phyloP scores from a whole-genome alignment of 1,140 invertebrate genomes.

The Macrobrachium rosenbergii region DNA sequence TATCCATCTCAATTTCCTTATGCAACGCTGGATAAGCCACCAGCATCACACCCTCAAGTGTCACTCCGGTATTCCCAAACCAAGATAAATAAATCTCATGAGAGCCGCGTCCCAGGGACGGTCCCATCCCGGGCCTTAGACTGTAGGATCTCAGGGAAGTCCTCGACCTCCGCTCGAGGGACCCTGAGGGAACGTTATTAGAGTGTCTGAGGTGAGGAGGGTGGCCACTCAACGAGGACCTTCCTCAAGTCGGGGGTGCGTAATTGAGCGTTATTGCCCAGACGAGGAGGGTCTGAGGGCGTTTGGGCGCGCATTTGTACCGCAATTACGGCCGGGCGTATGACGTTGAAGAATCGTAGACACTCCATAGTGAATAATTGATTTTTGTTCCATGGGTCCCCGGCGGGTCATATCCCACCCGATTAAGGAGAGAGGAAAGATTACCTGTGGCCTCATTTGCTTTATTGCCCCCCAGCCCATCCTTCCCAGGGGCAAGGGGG shows the following conservation, averaged over 20 bases:
- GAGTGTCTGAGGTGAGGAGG: constrained; percentile 3
- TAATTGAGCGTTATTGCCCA: constrained; percentile 48
- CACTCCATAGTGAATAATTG: constrained; percentile 55
- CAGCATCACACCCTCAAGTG: neutral
- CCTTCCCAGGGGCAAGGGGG: too few relatives aligned
- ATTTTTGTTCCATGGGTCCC: constrained; percentile 9
- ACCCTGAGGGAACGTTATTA: too few relatives aligned
- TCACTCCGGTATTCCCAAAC: constrained; percentile 34
- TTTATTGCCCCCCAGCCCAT: too few relatives aligned
- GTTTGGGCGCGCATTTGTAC: constrained; percentile 37
- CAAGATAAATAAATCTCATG: constrained; percentile 44
- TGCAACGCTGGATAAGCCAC: neutral
- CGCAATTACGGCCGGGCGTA: constrained; percentile 38
- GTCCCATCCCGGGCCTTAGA: too few relatives aligned
- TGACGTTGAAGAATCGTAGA: constrained; percentile 54
- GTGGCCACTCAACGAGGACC: neutral
- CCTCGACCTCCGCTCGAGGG: too few relatives aligned
- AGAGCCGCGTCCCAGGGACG: neutral
- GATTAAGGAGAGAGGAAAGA: neutral
- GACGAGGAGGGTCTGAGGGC: constrained; percentile 3
- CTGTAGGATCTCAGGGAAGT: too few relatives aligned
- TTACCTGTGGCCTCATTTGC: neutral
- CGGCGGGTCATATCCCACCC: neutral
- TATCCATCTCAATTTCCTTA: neutral
- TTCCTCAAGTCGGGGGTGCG: neutral